These are phyloP conservation scores for Drosophila aldrichi DNA, from an alignment of 2,888 invertebrate species.

Conservation along the genomic window DNA sequence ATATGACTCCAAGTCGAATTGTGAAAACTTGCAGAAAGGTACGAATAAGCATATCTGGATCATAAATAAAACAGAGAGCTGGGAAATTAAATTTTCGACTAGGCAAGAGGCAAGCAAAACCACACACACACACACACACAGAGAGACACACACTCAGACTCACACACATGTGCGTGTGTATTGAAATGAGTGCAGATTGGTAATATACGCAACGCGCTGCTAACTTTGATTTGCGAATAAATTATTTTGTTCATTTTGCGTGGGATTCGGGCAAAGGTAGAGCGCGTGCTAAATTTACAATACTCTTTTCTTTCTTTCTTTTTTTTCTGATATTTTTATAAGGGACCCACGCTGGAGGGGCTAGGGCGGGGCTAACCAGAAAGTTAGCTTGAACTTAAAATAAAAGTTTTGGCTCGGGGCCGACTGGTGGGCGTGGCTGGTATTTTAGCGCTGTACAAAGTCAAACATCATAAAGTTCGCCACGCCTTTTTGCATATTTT, in stretches of 20 bases:
- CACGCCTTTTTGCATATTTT: slow-evolving; percentile 83
- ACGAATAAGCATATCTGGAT: slow-evolving; percentile 82
- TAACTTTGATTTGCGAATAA: slow-evolving; percentile 81
- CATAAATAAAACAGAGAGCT: slow-evolving; percentile 79
- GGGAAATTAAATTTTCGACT: slow-evolving; percentile 82
- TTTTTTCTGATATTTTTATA: background rate
- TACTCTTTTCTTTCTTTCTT: slow-evolving; percentile 11
- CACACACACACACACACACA: slow-evolving; percentile 20
- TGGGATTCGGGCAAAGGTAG: slow-evolving; percentile 47
- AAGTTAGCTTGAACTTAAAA: slow-evolving; percentile 82
- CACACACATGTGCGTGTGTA: slow-evolving; percentile 26
- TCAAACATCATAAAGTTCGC: slow-evolving; percentile 82
- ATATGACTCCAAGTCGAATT: slow-evolving; percentile 82
- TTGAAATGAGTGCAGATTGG: slow-evolving; percentile 72
- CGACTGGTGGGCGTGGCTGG: slow-evolving; percentile 1
- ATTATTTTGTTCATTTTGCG: slow-evolving; percentile 73
- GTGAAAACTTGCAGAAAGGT: slow-evolving; percentile 82
- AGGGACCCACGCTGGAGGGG: slow-evolving; percentile 19
- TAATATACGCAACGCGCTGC: slow-evolving; percentile 81
- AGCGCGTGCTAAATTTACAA: slow-evolving; percentile 53
- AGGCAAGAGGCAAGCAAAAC: slow-evolving; percentile 54
- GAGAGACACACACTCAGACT: slow-evolving; percentile 14
- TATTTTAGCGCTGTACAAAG: slow-evolving; percentile 69
- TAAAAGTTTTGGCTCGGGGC: slow-evolving; percentile 73
- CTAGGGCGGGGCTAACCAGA: slow-evolving; percentile 69